Evolutionary conservation across 2,888 invertebrate species (phyloP), one percentile per base, ranked within the genome.

Genomic region (Nomada goodeniana): DNA sequence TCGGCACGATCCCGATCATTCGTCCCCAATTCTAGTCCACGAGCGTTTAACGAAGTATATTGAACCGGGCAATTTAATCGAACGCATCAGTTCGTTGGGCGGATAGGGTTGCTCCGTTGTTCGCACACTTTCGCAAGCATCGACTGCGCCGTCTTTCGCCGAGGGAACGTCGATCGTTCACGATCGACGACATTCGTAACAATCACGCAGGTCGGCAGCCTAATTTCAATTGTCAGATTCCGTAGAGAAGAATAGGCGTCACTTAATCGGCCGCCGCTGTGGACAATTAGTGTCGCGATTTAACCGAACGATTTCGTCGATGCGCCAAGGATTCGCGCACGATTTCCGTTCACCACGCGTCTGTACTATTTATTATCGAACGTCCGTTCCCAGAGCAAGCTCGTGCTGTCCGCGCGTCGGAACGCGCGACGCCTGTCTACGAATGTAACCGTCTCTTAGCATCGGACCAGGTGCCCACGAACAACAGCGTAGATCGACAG

Each of bases 391-490:
- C 60, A 71, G n/a, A 71, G 61, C 53, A 55, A 72, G 26, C 57
- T 15, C 53, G 44, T 47, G 29, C 72, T 59, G 29, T 76, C 74
- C 69, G 64, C 29, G 42, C 55, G 52, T 70, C 55, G 63, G 15
- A 55, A 61, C 53, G 53, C 67, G 42, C 36, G 60, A 75, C 55
- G 63, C 59, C 53, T 82, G 63, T 60, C 52, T 76, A n/a, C 47
- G 80, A 75, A 75, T 68, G 59, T 80, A 76, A 83, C 69, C 80
- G 64, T 81, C 77, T 80, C 78, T 72, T 64, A 68, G 52, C 76
- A 73, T 78, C 78, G 80, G 86, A 86, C 86, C 86, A 86, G 67
- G 79, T 82, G 75, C 53, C 76, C 76, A 52, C 60, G 47, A 18
- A 26, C 36, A 57, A 29, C n/a, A 20, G 26, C 10, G 15, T 47